Percentiles rank a stretch among this genome's conserved stretches.
These are phyloP conservation scores for Saturnia japonica DNA, from an alignment of 2,888 invertebrate genomes.

Conservation along the genomic window DNA sequence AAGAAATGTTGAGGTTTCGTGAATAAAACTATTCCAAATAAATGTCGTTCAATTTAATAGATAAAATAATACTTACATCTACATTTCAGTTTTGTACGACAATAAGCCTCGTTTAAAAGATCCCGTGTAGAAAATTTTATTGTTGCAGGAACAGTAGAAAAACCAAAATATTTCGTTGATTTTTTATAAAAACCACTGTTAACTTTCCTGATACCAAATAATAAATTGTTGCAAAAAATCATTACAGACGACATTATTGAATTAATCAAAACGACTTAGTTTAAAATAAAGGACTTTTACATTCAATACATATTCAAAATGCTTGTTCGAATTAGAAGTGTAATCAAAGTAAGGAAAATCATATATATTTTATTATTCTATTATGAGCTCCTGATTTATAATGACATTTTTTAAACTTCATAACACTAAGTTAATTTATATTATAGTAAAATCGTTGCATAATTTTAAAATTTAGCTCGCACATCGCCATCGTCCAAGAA, in stretches of 20 bases:
- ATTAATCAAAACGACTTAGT: neutral
- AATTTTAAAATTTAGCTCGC: constrained; percentile 31
- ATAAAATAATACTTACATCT: constrained; percentile 83
- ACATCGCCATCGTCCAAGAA: constrained; percentile 3
- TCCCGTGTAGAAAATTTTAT: constrained; percentile 65
- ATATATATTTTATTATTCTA: neutral
- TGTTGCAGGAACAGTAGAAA: constrained; percentile 6
- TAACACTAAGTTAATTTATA: constrained; percentile 10
- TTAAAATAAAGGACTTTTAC: neutral
- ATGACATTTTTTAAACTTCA: neutral
- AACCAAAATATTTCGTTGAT: constrained; percentile 29
- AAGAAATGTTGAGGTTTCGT: neutral
- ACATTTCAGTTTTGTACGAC: constrained; percentile 85
- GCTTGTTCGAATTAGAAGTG: neutral
- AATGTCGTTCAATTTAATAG: neutral
- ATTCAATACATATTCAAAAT: neutral
- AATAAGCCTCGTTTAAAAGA: constrained; percentile 83
- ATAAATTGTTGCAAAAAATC: constrained; percentile 45
- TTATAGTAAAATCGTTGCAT: constrained; percentile 40
- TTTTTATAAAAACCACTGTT: constrained; percentile 49
- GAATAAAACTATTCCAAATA: neutral
- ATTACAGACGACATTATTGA: constrained; percentile 43
- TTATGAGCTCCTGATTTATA: neutral
- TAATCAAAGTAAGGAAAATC: neutral
- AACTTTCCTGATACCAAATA: constrained; percentile 46